phyloP scores from a whole-genome alignment of 2,113 vertebrate genomes.

The Cichladusa arquata region DNA sequence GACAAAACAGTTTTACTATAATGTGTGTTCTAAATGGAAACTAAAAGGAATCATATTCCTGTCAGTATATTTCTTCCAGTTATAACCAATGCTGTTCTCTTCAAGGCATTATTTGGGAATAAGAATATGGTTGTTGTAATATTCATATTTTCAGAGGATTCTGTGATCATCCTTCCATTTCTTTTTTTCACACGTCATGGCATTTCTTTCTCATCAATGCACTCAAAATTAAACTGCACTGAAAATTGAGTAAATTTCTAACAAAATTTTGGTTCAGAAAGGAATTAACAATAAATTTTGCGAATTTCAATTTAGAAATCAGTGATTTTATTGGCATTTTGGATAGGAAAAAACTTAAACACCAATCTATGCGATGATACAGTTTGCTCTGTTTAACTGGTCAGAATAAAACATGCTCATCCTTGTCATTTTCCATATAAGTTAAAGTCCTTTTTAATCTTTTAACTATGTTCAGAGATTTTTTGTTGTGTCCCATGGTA shows the following conservation, averaged over 20 bases:
- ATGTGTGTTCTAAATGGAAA: not conserved
- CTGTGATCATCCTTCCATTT: not conserved
- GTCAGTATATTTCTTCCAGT: not conserved
- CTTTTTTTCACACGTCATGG: not conserved
- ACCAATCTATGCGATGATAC: fast-evolving
- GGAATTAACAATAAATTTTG: not conserved
- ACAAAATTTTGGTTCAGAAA: not conserved
- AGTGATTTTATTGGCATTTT: not conserved
- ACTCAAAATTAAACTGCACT: not conserved
- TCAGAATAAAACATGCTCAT: not conserved
- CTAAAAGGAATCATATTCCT: not conserved
- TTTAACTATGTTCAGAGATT: not conserved
- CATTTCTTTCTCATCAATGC: not conserved
- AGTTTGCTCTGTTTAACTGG: not conserved
- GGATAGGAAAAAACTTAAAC: not conserved
- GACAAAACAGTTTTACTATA: not conserved
- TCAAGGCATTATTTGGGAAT: not conserved
- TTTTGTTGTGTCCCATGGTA: not conserved
- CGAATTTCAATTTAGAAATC: not conserved
- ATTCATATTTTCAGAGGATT: not conserved
- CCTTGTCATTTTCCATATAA: not conserved
- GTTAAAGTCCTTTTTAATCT: not conserved
- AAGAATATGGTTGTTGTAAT: not conserved
- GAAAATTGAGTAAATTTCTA: not conserved
- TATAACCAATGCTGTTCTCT: not conserved